Evolutionary conservation across 2,888 invertebrate genomes (phyloP).

Genomic region (Hydrotaea cyrtoneurina): DNA sequence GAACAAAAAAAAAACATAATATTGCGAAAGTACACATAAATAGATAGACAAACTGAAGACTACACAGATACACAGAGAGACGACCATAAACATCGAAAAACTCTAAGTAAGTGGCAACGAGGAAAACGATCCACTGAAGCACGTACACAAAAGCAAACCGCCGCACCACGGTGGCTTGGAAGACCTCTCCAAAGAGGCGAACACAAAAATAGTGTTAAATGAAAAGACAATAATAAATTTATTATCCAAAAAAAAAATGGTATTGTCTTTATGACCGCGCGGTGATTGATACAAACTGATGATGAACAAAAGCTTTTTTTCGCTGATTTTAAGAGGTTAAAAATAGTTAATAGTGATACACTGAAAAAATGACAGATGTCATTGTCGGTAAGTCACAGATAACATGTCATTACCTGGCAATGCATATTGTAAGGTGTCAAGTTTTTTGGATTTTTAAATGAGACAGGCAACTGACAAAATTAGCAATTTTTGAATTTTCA

Average conservation of each 20-base stretch:
- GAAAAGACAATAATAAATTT: not conserved
- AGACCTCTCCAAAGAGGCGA: no score
- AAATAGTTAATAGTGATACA: not conserved
- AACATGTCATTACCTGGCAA: no score
- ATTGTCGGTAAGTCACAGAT: no score
- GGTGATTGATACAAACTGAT: not conserved
- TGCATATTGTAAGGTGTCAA: no score
- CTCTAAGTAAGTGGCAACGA: not conserved
- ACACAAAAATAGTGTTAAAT: not conserved
- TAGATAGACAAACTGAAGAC: conserved; percentile 1
- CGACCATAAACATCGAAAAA: not conserved
- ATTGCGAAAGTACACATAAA: conserved; percentile 18
- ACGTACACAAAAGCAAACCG: not conserved
- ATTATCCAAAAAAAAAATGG: conserved; percentile 6
- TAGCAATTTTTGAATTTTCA: no score
- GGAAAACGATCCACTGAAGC: not conserved
- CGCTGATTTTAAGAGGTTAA: not conserved
- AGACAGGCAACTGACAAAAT: no score
- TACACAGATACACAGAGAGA: not conserved
- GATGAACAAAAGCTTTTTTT: not conserved
- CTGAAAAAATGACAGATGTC: not conserved
- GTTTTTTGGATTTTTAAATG: no score
- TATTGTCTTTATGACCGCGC: not conserved
- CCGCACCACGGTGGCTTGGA: not conserved
- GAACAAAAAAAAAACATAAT: conserved; percentile 27